Evolutionary conservation across 37 sponge, comb jelly and placozoan genomes (phyloP).

Genomic region (Petrosia ficiformis): DNA sequence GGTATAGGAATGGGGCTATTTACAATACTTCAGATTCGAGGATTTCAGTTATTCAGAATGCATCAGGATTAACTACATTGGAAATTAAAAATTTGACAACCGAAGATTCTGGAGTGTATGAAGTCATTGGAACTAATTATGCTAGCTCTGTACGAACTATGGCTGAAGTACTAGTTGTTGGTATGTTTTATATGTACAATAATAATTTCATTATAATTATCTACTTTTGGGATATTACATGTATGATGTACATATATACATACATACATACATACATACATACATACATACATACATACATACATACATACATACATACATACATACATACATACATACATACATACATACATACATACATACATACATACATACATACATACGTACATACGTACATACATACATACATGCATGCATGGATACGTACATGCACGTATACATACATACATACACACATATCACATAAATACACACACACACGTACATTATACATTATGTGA

Average conservation of each 20-base stretch:
- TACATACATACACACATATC: slow-evolving; percentile 20
- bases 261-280: too few relatives aligned
- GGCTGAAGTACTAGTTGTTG: neutral
- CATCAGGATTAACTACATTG: neutral
- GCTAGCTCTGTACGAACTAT: neutral
- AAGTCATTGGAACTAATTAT: neutral
- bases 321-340: too few relatives aligned
- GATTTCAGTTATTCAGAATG: neutral
- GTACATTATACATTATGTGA: neutral
- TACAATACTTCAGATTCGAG: neutral
- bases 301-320: too few relatives aligned
- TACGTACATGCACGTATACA: slow-evolving; percentile 1
- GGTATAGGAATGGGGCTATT: neutral
- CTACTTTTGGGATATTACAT: too few relatives aligned
- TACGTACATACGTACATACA: neutral
- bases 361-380: neutral
- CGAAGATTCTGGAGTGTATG: neutral
- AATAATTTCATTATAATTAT: too few relatives aligned
- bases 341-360: too few relatives aligned
- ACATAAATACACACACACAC: slow-evolving; percentile 13
- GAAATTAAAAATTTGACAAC: neutral
- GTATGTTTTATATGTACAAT: too few relatives aligned
- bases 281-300: too few relatives aligned
- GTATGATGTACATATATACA: too few relatives aligned
- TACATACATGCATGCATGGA: neutral